Conservation (phyloP, 2,113 vertebrate genomes). For the Nicator chloris region DNA sequence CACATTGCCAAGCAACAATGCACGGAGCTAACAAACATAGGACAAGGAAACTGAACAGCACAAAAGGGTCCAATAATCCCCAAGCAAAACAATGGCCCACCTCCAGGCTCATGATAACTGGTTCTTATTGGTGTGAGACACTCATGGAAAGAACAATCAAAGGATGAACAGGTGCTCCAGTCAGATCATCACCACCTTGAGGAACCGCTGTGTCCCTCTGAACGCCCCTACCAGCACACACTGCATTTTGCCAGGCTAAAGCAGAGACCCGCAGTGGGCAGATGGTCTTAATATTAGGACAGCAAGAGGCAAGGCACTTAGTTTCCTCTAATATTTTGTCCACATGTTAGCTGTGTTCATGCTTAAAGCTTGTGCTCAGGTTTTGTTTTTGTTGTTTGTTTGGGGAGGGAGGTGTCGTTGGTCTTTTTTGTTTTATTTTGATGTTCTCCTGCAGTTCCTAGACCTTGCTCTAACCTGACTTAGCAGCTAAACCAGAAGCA, state of each 20-base stretch:
- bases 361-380: background rate
- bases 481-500: background rate
- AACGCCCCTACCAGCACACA: background rate
- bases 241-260: background rate
- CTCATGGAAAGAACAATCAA: background rate
- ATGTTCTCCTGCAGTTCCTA: background rate
- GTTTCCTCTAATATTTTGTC: background rate
- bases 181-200: background rate
- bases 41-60: background rate
- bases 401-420: rapidly evolving
- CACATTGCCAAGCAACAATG: background rate
- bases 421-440: background rate
- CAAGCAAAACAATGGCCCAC: background rate
- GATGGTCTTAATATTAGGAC: background rate
- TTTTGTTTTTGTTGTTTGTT: background rate
- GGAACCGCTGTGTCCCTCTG: background rate
- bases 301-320: background rate
- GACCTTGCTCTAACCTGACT: background rate
- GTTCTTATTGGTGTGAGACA: background rate
- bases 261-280: background rate
- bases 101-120: background rate
- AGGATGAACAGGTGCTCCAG: background rate
- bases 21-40: rapidly evolving
- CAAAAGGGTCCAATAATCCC: background rate
- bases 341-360: background rate